Conservation (phyloP, 2,797 vertebrate species). For the Agapornis canus region DNA sequence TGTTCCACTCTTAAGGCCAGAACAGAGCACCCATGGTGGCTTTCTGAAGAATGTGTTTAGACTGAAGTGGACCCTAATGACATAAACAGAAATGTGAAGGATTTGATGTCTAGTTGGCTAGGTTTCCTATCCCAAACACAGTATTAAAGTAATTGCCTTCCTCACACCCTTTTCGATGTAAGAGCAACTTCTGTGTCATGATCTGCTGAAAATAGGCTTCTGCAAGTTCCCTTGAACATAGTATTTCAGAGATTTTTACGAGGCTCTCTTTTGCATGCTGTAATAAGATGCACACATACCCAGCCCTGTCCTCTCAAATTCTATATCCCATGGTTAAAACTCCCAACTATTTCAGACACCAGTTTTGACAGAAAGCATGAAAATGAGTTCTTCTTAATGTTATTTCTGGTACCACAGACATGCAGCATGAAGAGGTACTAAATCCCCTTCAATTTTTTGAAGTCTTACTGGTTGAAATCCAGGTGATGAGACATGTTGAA, state of each 20-base stretch:
- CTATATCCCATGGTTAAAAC: neutral
- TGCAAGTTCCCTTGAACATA: neutral
- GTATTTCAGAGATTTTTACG: neutral
- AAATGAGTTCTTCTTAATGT: neutral
- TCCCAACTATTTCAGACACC: neutral
- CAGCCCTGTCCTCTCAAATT: neutral
- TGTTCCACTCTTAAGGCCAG: neutral
- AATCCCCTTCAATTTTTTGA: neutral
- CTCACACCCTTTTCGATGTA: neutral
- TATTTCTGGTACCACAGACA: neutral
- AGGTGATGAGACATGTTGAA: neutral
- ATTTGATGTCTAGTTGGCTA: neutral
- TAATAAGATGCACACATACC: neutral
- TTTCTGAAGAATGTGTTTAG: constrained; percentile 11
- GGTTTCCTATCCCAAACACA: constrained; percentile 24
- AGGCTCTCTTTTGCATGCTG: neutral
- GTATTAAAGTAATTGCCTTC: constrained; percentile 12
- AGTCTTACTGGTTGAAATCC: neutral
- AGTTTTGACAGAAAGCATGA: neutral
- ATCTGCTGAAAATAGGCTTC: constrained; percentile 19
- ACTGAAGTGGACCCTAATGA: constrained; percentile 11
- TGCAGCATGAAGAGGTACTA: neutral
- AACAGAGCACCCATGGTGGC: neutral
- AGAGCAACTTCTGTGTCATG: neutral
- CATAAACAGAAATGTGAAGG: constrained; percentile 24